These are phyloP conservation scores for Prosopocoilus inquinatus DNA, from an alignment of 2,888 invertebrate genomes.

Conservation along the genomic window DNA sequence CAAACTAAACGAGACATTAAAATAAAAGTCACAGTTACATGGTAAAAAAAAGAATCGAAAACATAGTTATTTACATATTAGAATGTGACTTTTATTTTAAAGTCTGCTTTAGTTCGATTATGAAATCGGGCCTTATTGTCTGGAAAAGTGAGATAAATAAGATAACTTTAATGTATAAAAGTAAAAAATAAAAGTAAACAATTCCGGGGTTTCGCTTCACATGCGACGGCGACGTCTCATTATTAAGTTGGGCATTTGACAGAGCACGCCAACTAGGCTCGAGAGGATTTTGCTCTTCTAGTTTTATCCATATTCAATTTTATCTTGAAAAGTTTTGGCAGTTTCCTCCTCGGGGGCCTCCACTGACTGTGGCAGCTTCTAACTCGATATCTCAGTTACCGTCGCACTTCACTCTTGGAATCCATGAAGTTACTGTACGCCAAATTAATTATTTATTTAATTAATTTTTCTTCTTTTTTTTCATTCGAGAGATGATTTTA, in stretches of 20 bases:
- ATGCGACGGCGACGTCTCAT: conserved; percentile 22
- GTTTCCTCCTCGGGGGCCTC: conserved; percentile 24
- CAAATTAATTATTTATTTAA: conserved; percentile 16
- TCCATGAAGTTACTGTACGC: conserved; percentile 9
- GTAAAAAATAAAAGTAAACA: too few relatives aligned
- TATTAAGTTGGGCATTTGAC: conserved; percentile 37
- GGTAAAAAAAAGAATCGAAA: too few relatives aligned
- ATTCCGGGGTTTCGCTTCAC: conserved; percentile 4
- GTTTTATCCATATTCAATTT: conserved; percentile 51
- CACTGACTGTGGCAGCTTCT: conserved; percentile 6
- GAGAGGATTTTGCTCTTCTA: conserved; percentile 40
- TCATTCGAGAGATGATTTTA: too few relatives aligned
- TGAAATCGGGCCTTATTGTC: too few relatives aligned
- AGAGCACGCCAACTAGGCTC: conserved; percentile 35
- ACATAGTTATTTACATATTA: too few relatives aligned
- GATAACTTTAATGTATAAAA: too few relatives aligned
- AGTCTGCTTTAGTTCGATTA: too few relatives aligned
- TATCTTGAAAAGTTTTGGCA: conserved; percentile 35
- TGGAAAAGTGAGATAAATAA: too few relatives aligned
- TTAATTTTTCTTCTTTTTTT: conserved; percentile 2
- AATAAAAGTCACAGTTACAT: too few relatives aligned
- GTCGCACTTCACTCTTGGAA: conserved; percentile 2
- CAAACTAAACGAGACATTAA: too few relatives aligned
- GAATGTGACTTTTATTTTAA: too few relatives aligned
- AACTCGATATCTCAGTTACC: neutral